phyloP scores from a whole-genome alignment of 2,113 vertebrate species.

The Dipodomys merriami region DNA sequence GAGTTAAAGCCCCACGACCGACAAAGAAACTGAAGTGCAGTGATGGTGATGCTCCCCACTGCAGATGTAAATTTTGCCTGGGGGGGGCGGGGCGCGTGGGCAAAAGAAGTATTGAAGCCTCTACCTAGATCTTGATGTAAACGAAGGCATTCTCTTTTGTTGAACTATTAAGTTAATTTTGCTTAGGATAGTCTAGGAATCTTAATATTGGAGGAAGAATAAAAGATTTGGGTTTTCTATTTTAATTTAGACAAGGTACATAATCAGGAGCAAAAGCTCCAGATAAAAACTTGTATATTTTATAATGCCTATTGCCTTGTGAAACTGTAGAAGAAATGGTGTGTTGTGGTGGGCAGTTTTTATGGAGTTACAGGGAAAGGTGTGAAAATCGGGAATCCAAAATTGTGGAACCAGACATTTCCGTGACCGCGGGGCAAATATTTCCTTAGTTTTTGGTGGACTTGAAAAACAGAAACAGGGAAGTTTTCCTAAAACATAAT shows the following conservation, averaged over 20 bases:
- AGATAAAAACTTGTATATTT: neutral
- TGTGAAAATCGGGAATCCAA: slow-evolving; percentile 45
- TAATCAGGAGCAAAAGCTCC: neutral
- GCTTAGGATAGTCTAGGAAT: neutral
- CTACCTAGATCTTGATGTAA: neutral
- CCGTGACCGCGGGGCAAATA: neutral
- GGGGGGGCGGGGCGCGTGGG: neutral
- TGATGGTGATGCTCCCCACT: no score
- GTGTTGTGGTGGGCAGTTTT: neutral
- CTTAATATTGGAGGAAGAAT: neutral
- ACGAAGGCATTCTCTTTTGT: neutral
- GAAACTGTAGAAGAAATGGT: neutral
- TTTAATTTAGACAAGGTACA: slow-evolving; percentile 50
- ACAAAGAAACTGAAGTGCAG: neutral
- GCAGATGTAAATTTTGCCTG: no score
- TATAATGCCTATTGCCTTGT: neutral
- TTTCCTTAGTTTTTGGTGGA: neutral
- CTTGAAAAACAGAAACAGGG: neutral
- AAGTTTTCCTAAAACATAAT: neutral
- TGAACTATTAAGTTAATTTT: neutral
- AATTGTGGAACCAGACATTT: slow-evolving; percentile 12
- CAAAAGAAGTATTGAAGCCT: neutral
- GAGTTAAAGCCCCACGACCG: no score
- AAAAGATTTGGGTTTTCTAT: neutral
- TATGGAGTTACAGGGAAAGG: neutral